Evolutionary conservation across 2,797 vertebrate species (phyloP).

Genomic region (Mus spretus): DNA sequence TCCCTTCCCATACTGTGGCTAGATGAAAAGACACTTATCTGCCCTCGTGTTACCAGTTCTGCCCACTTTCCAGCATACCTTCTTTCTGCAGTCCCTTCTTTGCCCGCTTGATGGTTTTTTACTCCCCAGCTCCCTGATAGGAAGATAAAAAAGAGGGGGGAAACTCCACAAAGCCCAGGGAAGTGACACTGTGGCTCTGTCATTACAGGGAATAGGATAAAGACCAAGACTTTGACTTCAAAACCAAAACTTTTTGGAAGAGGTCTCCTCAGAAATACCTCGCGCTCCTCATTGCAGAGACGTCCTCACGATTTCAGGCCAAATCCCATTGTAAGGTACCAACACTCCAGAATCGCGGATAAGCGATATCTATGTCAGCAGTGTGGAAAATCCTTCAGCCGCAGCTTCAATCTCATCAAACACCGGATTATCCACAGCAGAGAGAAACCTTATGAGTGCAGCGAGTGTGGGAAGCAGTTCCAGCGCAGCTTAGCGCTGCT

Average conservation of each 20-base stretch:
- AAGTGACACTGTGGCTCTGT: not conserved
- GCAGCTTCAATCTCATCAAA: constrained; percentile 75
- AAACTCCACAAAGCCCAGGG: not conserved
- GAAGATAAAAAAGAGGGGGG: not conserved
- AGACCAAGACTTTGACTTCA: not conserved
- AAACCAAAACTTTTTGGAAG: not conserved
- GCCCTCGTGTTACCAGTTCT: not conserved
- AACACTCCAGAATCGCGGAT: not conserved
- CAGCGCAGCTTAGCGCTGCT: constrained; percentile 66
- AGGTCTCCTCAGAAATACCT: not conserved
- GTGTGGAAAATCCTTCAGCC: constrained; percentile 72
- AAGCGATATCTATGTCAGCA: constrained; percentile 73
- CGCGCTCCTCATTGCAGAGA: not conserved
- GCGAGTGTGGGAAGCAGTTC: constrained; percentile 71
- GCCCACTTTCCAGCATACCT: not conserved
- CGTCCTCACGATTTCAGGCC: not conserved
- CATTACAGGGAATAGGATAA: constrained; percentile 42
- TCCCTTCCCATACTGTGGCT: not conserved
- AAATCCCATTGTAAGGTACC: not conserved
- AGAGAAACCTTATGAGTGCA: constrained; percentile 58
- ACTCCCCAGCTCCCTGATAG: not conserved
- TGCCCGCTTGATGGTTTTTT: not conserved
- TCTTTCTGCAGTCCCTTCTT: not conserved
- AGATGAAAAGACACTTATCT: not conserved
- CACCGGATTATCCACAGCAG: constrained; percentile 44